Evolutionary conservation across 2,113 vertebrate genomes (phyloP).

Genomic region (Dermatemys mawii): DNA sequence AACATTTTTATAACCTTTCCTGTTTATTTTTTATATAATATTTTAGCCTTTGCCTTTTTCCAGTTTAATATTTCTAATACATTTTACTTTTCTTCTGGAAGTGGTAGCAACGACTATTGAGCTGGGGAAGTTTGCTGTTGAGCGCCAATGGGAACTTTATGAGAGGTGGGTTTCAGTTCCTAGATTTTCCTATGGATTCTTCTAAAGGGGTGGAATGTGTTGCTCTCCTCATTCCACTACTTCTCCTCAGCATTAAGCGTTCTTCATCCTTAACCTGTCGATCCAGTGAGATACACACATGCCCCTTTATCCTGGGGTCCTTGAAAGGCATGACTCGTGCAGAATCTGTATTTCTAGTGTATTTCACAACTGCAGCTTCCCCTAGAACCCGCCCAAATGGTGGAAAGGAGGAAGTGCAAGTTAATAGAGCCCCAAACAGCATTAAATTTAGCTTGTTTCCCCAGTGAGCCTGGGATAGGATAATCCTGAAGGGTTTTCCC

Average conservation of each 20-base stretch:
- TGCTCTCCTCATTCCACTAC: accelerated
- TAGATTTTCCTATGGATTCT: background rate
- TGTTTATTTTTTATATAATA: background rate
- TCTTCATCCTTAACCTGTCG: background rate
- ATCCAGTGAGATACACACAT: accelerated
- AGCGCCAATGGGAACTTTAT: background rate
- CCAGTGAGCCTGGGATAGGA: background rate
- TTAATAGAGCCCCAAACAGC: constrained; percentile 21
- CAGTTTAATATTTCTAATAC: background rate
- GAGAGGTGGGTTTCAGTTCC: accelerated
- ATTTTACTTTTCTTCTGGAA: background rate
- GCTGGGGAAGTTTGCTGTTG: background rate
- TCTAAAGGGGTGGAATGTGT: background rate
- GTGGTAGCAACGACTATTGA: background rate
- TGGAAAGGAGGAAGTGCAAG: constrained; percentile 1
- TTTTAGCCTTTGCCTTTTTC: background rate
- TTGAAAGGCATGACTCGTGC: background rate
- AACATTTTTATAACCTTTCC: background rate
- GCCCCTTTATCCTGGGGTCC: accelerated
- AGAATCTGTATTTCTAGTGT: background rate
- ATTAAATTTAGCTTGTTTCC: constrained; percentile 22
- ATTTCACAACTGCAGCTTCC: background rate
- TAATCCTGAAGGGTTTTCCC: background rate
- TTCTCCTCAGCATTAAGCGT: accelerated
- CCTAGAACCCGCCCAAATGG: background rate